Evolutionary conservation across 2,888 invertebrate genomes (phyloP).

Genomic region (Hetaerina titia): DNA sequence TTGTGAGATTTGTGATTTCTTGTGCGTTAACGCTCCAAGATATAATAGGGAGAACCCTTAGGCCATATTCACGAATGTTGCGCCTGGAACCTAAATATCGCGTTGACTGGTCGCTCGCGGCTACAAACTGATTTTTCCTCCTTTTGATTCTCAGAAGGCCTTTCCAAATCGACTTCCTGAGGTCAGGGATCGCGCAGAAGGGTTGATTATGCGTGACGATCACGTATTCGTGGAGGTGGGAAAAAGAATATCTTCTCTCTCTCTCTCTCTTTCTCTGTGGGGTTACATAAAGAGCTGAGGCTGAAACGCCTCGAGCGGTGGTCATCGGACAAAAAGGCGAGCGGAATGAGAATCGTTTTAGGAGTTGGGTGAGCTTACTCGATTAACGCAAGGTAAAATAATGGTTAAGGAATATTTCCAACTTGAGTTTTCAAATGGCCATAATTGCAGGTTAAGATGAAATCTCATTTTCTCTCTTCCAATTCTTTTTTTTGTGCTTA

Average conservation of each 20-base stretch:
- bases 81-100: background rate
- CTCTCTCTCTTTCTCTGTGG: background rate
- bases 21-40: background rate
- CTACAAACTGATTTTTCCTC: constrained; percentile 23
- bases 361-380: background rate
- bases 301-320: background rate
- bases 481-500: background rate
- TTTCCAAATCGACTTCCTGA: background rate
- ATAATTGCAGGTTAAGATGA: background rate
- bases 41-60: background rate
- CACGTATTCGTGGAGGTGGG: background rate
- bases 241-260: background rate
- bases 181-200: background rate
- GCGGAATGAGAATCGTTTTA: background rate
- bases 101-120: background rate
- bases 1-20: background rate
- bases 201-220: constrained; percentile 5
- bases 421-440: background rate
- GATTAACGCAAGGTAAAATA: background rate
- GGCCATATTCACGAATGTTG: background rate
- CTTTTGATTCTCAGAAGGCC: background rate
- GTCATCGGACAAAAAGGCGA: background rate
- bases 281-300: background rate
- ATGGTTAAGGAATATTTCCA: background rate
- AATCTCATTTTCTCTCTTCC: background rate